These are phyloP conservation scores for Eugnorisma glareosa DNA, from an alignment of 2,888 invertebrate genomes.

Conservation along the genomic window DNA sequence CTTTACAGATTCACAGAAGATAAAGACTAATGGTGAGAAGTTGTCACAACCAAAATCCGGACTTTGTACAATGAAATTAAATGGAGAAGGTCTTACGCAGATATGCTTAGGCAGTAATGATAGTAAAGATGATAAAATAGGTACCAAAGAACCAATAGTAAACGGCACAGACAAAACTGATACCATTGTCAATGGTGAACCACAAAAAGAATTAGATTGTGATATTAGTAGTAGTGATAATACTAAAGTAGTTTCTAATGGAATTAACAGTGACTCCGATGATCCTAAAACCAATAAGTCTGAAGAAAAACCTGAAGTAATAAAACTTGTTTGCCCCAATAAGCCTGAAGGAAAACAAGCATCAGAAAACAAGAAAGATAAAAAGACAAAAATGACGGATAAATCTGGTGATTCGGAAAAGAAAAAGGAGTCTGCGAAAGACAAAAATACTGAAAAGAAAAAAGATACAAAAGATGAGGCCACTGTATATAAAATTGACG, in stretches of 20 bases:
- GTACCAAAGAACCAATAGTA: constrained; percentile 87
- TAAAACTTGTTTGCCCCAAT: constrained; percentile 73
- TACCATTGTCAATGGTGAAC: constrained; percentile 84
- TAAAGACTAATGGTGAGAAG: constrained; percentile 80
- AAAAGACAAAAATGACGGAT: constrained; percentile 79
- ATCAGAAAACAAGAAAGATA: constrained; percentile 83
- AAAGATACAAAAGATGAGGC: constrained; percentile 77
- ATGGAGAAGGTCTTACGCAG: constrained; percentile 80
- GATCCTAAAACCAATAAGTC: constrained; percentile 85
- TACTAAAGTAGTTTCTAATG: constrained; percentile 89
- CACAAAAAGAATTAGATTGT: constrained; percentile 87
- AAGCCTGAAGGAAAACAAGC: constrained; percentile 78
- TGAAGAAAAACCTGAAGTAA: constrained; percentile 78
- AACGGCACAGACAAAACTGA: constrained; percentile 84
- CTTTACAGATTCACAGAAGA: constrained; percentile 82
- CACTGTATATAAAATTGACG: constrained; percentile 71
- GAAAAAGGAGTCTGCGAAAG: constrained; percentile 76
- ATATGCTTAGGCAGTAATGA: constrained; percentile 72
- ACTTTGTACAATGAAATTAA: constrained; percentile 77
- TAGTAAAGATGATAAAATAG: constrained; percentile 80
- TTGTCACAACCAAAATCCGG: constrained; percentile 76
- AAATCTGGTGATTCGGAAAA: constrained; percentile 79
- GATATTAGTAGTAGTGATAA: constrained; percentile 90
- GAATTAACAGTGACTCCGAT: constrained; percentile 85
- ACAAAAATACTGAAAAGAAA: constrained; percentile 74